These are phyloP conservation scores for Pseudococcus viburni DNA, from an alignment of 2,888 invertebrate genomes.

Conservation along the genomic window DNA sequence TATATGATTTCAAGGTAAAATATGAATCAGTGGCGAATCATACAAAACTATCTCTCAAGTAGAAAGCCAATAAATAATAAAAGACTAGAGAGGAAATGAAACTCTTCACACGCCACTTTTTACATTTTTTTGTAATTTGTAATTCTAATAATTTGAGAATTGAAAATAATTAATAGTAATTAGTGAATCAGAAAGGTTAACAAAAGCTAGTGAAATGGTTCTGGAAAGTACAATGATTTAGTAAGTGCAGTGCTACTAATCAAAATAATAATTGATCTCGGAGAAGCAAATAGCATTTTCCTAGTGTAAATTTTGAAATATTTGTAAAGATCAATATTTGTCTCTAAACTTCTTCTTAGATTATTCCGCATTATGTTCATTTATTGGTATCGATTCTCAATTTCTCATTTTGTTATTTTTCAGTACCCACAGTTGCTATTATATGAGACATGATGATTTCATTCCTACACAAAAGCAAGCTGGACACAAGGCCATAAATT, in stretches of 20 bases:
- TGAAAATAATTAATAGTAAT: conserved; percentile 4
- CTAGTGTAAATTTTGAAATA: background rate
- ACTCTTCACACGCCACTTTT: background rate
- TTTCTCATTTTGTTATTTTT: conserved; percentile 67
- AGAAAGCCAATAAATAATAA: conserved; percentile 16
- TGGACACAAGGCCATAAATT: conserved; percentile 98
- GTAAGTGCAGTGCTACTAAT: conserved; percentile 75
- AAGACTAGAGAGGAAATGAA: background rate
- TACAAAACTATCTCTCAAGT: too few species aligned
- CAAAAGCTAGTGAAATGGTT: conserved; percentile 83
- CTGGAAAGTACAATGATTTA: conserved; percentile 99
- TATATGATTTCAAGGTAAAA: too few species aligned
- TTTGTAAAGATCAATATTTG: background rate
- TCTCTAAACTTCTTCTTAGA: background rate
- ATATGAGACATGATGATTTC: conserved; percentile 99
- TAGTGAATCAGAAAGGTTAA: background rate
- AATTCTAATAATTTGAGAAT: too few species aligned
- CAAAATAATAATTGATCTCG: background rate
- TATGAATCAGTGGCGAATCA: too few species aligned
- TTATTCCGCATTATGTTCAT: background rate
- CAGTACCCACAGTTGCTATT: conserved; percentile 99
- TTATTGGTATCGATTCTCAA: background rate
- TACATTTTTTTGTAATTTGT: background rate
- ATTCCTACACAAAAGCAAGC: conserved; percentile 97
- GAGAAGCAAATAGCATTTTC: background rate